Percentiles rank a stretch among this genome's conserved stretches.
phyloP scores from a whole-genome alignment of 2,797 vertebrate genomes.

The Pseudomugil tenellus region DNA sequence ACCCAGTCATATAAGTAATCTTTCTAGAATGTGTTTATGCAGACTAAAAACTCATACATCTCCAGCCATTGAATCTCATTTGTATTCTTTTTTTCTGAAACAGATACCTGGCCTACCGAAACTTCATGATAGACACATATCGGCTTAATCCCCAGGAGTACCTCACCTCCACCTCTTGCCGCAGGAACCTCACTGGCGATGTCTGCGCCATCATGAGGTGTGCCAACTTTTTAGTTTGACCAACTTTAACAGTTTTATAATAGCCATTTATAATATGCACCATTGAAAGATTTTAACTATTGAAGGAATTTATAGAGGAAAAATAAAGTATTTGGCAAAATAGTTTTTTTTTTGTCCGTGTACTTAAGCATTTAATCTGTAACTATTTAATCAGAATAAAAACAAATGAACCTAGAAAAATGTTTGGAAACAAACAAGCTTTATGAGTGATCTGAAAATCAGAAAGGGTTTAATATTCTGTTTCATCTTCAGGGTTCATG shows the following conservation, averaged over 20 bases:
- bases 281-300: not conserved
- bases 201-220: slow-evolving; percentile 99
- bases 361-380: not conserved
- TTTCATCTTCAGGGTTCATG: slow-evolving; percentile 86
- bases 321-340: not conserved
- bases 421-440: not conserved
- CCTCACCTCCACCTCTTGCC: slow-evolving; percentile 95
- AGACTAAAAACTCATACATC: not conserved
- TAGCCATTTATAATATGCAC: not conserved
- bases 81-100: not conserved
- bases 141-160: slow-evolving; percentile 98
- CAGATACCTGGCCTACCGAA: slow-evolving; percentile 97
- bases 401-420: not conserved
- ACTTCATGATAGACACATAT: slow-evolving; percentile 99
- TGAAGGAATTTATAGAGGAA: not conserved
- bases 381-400: not conserved
- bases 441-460: not conserved
- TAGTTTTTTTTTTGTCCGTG: not conserved
- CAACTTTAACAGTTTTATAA: no score
- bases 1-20: accelerated
- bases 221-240: not conserved
- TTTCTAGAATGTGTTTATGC: not conserved
- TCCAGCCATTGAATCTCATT: not conserved
- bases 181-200: slow-evolving; percentile 95
- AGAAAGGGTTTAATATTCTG: not conserved